These are phyloP conservation scores for Rotaria magnacalcarata DNA, from an alignment of 2,888 invertebrate genomes.

Conservation along the genomic window DNA sequence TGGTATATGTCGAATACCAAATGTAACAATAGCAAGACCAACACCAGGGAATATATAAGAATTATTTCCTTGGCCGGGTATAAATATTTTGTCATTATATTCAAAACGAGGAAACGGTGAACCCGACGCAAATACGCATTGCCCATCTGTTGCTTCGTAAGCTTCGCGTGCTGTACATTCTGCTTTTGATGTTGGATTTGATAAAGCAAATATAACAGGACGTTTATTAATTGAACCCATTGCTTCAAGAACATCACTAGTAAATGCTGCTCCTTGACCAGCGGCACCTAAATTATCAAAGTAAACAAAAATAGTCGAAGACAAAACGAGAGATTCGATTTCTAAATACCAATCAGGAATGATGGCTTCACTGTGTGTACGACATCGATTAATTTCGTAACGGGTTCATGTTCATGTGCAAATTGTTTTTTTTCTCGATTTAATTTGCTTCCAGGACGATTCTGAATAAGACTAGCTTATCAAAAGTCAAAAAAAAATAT, in stretches of 20 bases:
- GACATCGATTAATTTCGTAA: slow-evolving; percentile 27
- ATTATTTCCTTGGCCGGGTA: slow-evolving; percentile 80
- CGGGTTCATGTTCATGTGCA: slow-evolving; percentile 34
- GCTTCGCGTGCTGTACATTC: slow-evolving; percentile 99
- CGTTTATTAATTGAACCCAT: slow-evolving; percentile 78
- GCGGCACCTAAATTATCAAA: slow-evolving; percentile 69
- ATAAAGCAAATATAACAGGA: slow-evolving; percentile 92
- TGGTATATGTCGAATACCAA: slow-evolving; percentile 83
- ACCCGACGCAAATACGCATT: slow-evolving; percentile 79
- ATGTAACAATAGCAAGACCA: slow-evolving; percentile 86
- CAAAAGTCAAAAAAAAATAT: neutral
- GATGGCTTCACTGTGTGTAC: slow-evolving; percentile 39
- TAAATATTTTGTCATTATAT: slow-evolving; percentile 70
- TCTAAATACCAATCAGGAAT: slow-evolving; percentile 22
- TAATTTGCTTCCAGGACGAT: slow-evolving; percentile 32
- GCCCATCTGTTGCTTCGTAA: slow-evolving; percentile 71
- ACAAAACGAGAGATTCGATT: no score
- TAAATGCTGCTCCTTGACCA: slow-evolving; percentile 86
- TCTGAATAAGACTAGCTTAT: neutral
- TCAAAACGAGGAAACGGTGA: slow-evolving; percentile 86
- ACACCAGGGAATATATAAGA: slow-evolving; percentile 70
- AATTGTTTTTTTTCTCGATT: slow-evolving; percentile 37
- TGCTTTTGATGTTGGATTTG: slow-evolving; percentile 94
- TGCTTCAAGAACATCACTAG: slow-evolving; percentile 73
- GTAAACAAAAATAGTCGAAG: no score